A percentile compares a stretch with the other conserved stretches of the same genome.
These are phyloP conservation scores for Oreochromis niloticus DNA, from an alignment of 2,113 vertebrate genomes.

Conservation along the genomic window DNA sequence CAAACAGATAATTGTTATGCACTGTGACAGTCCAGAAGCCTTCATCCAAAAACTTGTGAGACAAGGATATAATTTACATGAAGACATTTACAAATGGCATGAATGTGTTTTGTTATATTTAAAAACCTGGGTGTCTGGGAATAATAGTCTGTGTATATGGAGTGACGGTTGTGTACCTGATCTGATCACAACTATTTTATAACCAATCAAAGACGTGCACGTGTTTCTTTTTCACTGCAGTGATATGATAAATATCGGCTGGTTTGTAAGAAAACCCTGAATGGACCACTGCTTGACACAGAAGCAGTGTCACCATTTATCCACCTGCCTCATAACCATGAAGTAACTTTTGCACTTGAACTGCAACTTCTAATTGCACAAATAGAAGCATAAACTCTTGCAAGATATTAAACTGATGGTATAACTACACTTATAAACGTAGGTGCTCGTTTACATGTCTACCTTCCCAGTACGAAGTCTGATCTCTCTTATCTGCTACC, in stretches of 20 bases:
- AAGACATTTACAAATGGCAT: neutral
- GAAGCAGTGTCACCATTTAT: neutral
- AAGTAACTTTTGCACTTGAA: neutral
- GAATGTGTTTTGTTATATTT: neutral
- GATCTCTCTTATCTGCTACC: neutral
- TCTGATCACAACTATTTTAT: neutral
- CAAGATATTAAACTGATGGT: neutral
- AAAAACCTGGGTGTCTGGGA: neutral
- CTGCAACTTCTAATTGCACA: neutral
- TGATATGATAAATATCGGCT: neutral
- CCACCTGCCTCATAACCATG: neutral
- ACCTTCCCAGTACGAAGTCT: neutral
- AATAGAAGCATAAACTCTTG: neutral
- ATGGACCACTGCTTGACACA: neutral
- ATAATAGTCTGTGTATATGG: neutral
- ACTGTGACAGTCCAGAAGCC: neutral
- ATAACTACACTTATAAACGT: neutral
- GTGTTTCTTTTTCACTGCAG: neutral
- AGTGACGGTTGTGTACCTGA: neutral
- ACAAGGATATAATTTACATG: neutral
- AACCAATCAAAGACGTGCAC: neutral
- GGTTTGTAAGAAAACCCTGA: neutral
- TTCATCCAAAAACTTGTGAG: neutral
- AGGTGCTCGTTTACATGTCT: neutral
- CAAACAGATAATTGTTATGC: neutral